A percentile compares a stretch with the other conserved stretches of the same genome.
These are phyloP conservation scores for Cossypha heuglini DNA, from an alignment of 2,797 vertebrate species.

Conservation along the genomic window DNA sequence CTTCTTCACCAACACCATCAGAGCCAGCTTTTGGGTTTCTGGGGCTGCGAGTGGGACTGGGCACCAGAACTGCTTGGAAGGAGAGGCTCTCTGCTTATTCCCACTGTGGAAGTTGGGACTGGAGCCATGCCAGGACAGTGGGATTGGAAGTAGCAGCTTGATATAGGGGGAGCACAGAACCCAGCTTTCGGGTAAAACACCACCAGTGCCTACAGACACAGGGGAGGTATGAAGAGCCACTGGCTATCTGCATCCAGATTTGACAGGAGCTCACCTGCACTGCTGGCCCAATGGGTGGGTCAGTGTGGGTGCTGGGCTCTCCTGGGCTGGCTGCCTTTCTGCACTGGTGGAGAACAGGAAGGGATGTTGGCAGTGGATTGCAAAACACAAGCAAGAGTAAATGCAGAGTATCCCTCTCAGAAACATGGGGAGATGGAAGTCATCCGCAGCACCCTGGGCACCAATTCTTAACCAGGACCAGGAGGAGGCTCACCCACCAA, in stretches of 20 bases:
- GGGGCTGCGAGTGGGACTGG: neutral
- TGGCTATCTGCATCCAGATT: neutral
- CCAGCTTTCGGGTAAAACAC: neutral
- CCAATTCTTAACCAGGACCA: neutral
- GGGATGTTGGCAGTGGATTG: neutral
- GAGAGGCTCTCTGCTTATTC: neutral
- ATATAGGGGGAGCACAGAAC: neutral
- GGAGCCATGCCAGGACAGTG: neutral
- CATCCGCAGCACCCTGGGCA: neutral
- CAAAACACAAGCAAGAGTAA: neutral
- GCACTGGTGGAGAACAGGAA: rapidly evolving
- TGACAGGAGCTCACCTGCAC: neutral
- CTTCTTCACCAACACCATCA: neutral
- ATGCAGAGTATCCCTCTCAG: neutral
- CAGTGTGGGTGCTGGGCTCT: neutral
- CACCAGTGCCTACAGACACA: neutral
- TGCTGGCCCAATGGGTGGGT: rapidly evolving
- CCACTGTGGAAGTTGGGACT: neutral
- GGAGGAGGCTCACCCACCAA: neutral
- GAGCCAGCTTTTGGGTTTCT: neutral
- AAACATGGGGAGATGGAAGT: neutral
- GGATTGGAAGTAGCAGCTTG: neutral
- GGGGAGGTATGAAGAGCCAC: neutral
- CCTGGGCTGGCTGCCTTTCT: neutral
- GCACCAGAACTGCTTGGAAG: neutral